Evolutionary conservation across 2,797 vertebrate genomes (phyloP), one percentile per base, ranked within the genome.

Genomic region (Myotis daubentonii): DNA sequence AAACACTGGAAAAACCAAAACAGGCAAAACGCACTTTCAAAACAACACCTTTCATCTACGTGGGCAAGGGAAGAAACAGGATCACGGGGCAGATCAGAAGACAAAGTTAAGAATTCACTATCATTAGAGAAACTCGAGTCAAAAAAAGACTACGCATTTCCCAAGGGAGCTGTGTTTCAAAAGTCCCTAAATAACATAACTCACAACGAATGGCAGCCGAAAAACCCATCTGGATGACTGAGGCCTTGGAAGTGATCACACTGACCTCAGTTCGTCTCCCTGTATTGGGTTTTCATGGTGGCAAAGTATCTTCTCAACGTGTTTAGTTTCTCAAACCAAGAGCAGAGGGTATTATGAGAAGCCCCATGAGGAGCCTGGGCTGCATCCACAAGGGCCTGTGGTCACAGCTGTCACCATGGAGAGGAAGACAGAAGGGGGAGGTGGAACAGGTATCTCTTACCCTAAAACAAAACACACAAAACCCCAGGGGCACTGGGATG

Each of bases 1-100:
- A 97, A 95, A 82, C 65, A 72, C 28, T 80, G 70, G 80, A 80
- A 94, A 96, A 97, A 85, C 33, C 91, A 93, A 94, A 85, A 91
- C 38, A 91, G 71, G 70, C 92, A 78, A 85, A 96, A 87, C 16
- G 51, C n/a, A n/a, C 41, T 94, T 93, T 76, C 60, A 87, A 86
- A 95, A 93, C 84, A 86, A 36, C 55, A 94, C 75, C 72, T 96
- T 94, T 90, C 80, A 83, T 89, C 55, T 93, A 65, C 0, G 1
- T 70, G 41, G 71, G 55, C 55, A 66, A 91, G 19, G 25, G 44
- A 47, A 91, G 72, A 92, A 66, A 68, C 76, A 71, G 47, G 36
- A 90, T 62, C 60, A 23, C 11, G 16, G 25, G 23, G 79, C 30
- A 38, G 57, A 1, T 70, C 53, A 93, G 53, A 79, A 91, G 25